Evolutionary conservation across 2,888 invertebrate genomes (phyloP).

Genomic region (Lasius fuliginosus): DNA sequence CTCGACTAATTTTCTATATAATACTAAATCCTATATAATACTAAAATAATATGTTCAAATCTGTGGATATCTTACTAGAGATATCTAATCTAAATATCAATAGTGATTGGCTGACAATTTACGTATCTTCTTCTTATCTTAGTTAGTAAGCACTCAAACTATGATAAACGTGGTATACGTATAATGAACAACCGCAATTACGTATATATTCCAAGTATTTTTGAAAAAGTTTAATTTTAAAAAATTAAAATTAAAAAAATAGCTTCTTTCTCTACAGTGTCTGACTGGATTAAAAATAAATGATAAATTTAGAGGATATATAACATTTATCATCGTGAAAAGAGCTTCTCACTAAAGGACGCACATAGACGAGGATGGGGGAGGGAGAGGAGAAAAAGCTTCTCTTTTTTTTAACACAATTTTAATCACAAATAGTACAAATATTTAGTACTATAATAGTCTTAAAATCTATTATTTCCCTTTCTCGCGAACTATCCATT

Average conservation of each 20-base stretch:
- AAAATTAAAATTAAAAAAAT: conserved; percentile 16
- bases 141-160: conserved; percentile 54
- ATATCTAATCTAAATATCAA: conserved; percentile 49
- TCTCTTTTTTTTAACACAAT: neutral
- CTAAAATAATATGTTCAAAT: conserved; percentile 19
- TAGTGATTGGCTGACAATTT: conserved; percentile 53
- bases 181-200: conserved; percentile 55
- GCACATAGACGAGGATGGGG: too few species aligned
- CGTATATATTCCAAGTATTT: conserved; percentile 43
- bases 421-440: neutral
- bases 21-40: neutral
- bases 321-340: neutral
- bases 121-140: conserved; percentile 45
- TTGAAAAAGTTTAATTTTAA: conserved; percentile 31
- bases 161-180: neutral
- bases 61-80: neutral
- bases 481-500: neutral
- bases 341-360: neutral
- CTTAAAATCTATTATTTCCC: neutral
- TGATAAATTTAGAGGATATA: conserved; percentile 1
- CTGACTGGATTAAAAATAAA: neutral
- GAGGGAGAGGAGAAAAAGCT: neutral
- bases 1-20: neutral
- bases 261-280: neutral
- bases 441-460: neutral